A percentile compares a stretch with the other conserved stretches of the same genome.
Evolutionary conservation across 2,888 invertebrate genomes (phyloP).

Genomic region (Lycia hirtaria): DNA sequence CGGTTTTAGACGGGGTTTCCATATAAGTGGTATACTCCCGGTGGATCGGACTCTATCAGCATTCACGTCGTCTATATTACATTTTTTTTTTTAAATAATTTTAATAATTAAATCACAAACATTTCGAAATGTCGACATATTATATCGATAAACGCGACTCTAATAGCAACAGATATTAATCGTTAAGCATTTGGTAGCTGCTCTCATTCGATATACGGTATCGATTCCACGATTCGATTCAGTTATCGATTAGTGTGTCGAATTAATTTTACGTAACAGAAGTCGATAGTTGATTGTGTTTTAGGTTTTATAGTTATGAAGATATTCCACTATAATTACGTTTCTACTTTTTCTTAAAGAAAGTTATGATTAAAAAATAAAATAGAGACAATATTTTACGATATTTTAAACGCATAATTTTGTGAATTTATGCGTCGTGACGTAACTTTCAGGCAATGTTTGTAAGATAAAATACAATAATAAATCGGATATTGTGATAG

Average conservation of each 20-base stretch:
- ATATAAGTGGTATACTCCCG: no score
- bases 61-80: no score
- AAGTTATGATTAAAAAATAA: not conserved
- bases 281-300: slow-evolving; percentile 33
- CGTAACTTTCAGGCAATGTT: no score
- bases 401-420: no score
- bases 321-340: slow-evolving; percentile 3
- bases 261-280: slow-evolving; percentile 41
- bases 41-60: no score
- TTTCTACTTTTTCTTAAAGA: not conserved
- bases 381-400: no score
- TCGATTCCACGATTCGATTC: slow-evolving; percentile 39
- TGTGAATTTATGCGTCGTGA: no score
- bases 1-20: no score
- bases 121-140: not conserved
- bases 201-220: slow-evolving; percentile 34
- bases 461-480: no score
- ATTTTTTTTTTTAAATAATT: not conserved
- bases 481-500: no score
- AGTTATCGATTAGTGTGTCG: slow-evolving; percentile 33
- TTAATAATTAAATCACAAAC: not conserved
- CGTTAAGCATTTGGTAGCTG: slow-evolving; percentile 33
- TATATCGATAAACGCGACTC: not conserved
- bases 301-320: slow-evolving; percentile 24
- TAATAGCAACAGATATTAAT: slow-evolving; percentile 2